Evolutionary conservation across 2,113 vertebrate genomes (phyloP).

Genomic region (Megalops atlanticus): DNA sequence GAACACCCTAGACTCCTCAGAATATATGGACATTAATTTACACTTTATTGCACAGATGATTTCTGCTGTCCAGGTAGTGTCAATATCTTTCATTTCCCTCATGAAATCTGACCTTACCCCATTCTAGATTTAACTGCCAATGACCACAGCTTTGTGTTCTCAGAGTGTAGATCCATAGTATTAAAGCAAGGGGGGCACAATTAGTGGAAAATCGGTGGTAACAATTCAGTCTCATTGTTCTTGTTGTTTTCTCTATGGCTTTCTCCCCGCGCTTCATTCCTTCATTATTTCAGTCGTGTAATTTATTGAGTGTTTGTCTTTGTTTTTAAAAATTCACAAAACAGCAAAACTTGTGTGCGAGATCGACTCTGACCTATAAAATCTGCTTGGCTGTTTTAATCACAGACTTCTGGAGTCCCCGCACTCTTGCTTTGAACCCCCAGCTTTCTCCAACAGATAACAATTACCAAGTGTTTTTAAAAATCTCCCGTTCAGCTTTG

Average conservation of each 20-base stretch:
- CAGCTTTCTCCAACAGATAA: slow-evolving; percentile 46
- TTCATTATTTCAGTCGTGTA: slow-evolving; percentile 18
- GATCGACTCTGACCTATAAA: slow-evolving; percentile 28
- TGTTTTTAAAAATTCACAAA: slow-evolving; percentile 5
- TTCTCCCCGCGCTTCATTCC: neutral
- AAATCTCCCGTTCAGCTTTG: slow-evolving; percentile 47
- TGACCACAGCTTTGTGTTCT: neutral
- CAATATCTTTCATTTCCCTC: slow-evolving; percentile 6
- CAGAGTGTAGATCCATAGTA: neutral
- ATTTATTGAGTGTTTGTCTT: neutral
- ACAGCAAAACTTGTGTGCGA: neutral
- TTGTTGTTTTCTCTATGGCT: neutral
- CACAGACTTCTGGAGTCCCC: neutral
- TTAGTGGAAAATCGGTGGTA: neutral
- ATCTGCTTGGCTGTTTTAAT: slow-evolving; percentile 12
- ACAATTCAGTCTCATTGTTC: neutral
- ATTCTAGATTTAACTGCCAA: slow-evolving; percentile 4
- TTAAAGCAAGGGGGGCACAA: neutral
- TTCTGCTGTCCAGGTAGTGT: neutral
- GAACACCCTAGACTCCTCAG: neutral
- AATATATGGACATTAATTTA: neutral
- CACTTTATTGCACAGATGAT: neutral
- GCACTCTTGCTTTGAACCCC: slow-evolving; percentile 18
- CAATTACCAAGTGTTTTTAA: slow-evolving; percentile 39
- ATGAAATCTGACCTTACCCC: neutral